phyloP scores from a whole-genome alignment of 2,888 invertebrate genomes.

The Coenonympha arcania region DNA sequence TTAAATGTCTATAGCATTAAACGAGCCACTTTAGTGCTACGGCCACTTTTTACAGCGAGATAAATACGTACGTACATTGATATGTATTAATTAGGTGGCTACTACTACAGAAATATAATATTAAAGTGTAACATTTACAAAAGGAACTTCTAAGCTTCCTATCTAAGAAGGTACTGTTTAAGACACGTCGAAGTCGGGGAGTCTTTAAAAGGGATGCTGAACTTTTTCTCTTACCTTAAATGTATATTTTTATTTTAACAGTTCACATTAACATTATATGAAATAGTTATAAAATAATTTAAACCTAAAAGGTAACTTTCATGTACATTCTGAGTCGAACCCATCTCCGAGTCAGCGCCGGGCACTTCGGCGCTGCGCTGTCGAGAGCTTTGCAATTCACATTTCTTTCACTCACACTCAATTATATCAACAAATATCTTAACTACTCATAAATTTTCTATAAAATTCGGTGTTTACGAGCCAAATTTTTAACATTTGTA shows the following conservation, averaged over 20 bases:
- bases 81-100: slow-evolving; percentile 31
- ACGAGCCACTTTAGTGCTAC: slow-evolving; percentile 2
- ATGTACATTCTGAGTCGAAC: slow-evolving; percentile 40
- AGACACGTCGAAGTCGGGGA: slow-evolving; percentile 63
- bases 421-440: slow-evolving; percentile 45
- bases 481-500: slow-evolving; percentile 67
- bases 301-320: slow-evolving; percentile 72
- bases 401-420: slow-evolving; percentile 24
- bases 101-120: slow-evolving; percentile 24
- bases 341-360: slow-evolving; percentile 11
- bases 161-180: slow-evolving; percentile 67
- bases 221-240: slow-evolving; percentile 64
- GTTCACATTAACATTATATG: slow-evolving; percentile 63
- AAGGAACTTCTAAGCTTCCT: slow-evolving; percentile 45
- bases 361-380: slow-evolving; percentile 8
- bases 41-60: background rate
- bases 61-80: slow-evolving; percentile 26
- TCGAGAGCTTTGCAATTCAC: slow-evolving; percentile 16
- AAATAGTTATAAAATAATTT: slow-evolving; percentile 64
- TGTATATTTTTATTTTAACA: slow-evolving; percentile 55
- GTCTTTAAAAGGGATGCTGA: slow-evolving; percentile 56
- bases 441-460: slow-evolving; percentile 51
- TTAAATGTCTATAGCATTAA: background rate
- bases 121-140: slow-evolving; percentile 31
- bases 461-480: slow-evolving; percentile 64